Evolutionary conservation across 2,113 vertebrate species (phyloP).

Genomic region (Oreochromis niloticus): DNA sequence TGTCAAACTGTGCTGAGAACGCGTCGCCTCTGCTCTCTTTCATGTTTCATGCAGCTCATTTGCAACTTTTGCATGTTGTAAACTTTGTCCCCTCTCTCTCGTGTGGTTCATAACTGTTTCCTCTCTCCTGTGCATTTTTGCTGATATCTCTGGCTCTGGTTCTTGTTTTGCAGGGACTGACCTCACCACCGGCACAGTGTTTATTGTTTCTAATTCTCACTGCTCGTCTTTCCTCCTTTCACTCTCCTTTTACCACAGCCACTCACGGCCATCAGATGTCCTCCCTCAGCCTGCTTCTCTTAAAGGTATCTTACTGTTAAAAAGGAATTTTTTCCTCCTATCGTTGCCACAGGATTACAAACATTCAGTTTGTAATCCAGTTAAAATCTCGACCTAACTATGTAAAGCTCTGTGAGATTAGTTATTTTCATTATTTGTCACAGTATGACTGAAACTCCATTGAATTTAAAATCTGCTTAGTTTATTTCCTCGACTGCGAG

Average conservation of each 20-base stretch:
- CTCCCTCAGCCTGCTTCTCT: not conserved
- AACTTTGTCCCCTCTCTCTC: not conserved
- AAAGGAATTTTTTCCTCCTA: not conserved
- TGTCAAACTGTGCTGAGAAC: not conserved
- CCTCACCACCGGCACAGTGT: not conserved
- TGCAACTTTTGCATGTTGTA: not conserved
- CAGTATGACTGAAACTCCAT: not conserved
- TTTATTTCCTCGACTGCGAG: not conserved
- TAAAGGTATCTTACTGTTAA: not conserved
- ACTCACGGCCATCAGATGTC: not conserved
- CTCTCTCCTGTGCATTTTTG: not conserved
- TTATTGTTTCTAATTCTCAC: not conserved
- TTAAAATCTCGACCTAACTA: not conserved
- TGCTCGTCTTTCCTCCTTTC: not conserved
- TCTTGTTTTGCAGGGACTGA: not conserved
- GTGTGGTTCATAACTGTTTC: not conserved
- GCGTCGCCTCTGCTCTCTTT: not conserved
- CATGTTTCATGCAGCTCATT: not conserved
- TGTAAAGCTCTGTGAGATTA: not conserved
- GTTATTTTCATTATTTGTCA: not conserved
- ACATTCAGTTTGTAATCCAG: not conserved
- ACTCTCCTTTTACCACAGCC: not conserved
- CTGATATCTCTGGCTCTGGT: not conserved
- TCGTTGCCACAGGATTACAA: not conserved
- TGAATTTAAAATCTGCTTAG: not conserved